Evolutionary conservation across 37 sponge, comb jelly and placozoan genomes (phyloP).

Genomic region (Haliclona indistincta): DNA sequence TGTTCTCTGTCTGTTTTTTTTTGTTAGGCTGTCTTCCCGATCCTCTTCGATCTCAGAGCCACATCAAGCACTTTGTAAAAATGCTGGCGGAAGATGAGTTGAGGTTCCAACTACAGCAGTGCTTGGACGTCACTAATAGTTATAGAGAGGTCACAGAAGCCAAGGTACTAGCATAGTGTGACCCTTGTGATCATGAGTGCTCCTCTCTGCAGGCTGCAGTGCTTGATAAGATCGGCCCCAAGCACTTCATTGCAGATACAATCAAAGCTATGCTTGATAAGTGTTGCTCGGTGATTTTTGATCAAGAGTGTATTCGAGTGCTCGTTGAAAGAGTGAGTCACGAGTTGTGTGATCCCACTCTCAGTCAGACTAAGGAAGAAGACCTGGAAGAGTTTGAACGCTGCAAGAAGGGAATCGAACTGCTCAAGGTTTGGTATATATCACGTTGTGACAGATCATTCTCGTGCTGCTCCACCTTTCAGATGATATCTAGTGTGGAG

Average conservation of each 20-base stretch:
- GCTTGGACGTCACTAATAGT: background rate
- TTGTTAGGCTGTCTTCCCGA: conserved; percentile 48
- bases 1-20: no score
- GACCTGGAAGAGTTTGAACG: conserved; percentile 22
- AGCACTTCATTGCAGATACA: conserved; percentile 48
- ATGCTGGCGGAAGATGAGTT: conserved; percentile 15
- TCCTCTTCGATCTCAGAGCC: conserved; percentile 17
- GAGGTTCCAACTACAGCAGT: conserved; percentile 1
- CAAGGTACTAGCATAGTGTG: conserved; percentile 41
- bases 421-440: conserved; percentile 29
- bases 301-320: conserved; percentile 33
- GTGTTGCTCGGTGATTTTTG: conserved; percentile 57
- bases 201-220: conserved; percentile 28
- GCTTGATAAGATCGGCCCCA: conserved; percentile 37
- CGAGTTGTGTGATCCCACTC: conserved; percentile 25
- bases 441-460: background rate
- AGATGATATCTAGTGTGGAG: conserved; percentile 7
- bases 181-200: background rate
- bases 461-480: background rate
- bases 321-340: conserved; percentile 19
- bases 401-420: conserved; percentile 44
- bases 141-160: conserved; percentile 38
- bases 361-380: conserved; percentile 16
- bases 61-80: conserved; percentile 15
- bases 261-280: conserved; percentile 62